These are phyloP conservation scores for Poeciliopsis infans DNA, from an alignment of 2,797 vertebrate species.

Conservation along the genomic window DNA sequence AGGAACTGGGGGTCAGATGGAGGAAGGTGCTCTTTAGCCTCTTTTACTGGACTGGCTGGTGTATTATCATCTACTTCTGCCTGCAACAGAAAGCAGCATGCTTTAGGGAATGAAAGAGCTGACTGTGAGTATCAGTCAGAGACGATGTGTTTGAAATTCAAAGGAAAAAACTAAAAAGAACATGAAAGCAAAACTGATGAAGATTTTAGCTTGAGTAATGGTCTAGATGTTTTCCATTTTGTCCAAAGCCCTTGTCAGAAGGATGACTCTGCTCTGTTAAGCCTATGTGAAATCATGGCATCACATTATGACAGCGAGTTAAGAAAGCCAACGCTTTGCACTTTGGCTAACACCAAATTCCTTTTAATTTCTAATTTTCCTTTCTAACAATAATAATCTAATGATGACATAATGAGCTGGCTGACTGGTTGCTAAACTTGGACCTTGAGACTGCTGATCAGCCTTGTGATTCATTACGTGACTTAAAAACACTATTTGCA, in stretches of 20 bases:
- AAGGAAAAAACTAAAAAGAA: not conserved
- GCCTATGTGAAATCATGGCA: not conserved
- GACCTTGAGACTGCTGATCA: conserved; percentile 13
- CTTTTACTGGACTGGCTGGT: conserved; percentile 62
- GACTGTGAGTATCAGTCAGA: conserved; percentile 3
- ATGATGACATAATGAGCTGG: not conserved
- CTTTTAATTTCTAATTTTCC: not conserved
- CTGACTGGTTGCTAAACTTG: conserved; percentile 8
- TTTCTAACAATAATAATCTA: not conserved
- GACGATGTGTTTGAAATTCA: not conserved
- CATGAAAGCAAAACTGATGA: not conserved
- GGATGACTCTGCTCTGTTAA: not conserved
- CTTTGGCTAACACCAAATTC: not conserved
- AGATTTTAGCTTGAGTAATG: not conserved
- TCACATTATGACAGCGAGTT: not conserved
- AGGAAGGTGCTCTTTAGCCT: conserved; percentile 73
- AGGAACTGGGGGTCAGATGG: conserved; percentile 56
- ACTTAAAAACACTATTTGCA: conserved; percentile 9
- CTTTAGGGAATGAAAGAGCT: not conserved
- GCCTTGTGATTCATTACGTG: conserved; percentile 20
- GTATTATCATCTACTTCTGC: conserved; percentile 12
- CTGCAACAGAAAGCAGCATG: conserved; percentile 51
- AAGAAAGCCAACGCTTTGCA: not conserved
- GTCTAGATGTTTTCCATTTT: not conserved
- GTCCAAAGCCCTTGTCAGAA: not conserved